phyloP scores from a whole-genome alignment of 2,888 invertebrate species.

The Drosophila seclusa region DNA sequence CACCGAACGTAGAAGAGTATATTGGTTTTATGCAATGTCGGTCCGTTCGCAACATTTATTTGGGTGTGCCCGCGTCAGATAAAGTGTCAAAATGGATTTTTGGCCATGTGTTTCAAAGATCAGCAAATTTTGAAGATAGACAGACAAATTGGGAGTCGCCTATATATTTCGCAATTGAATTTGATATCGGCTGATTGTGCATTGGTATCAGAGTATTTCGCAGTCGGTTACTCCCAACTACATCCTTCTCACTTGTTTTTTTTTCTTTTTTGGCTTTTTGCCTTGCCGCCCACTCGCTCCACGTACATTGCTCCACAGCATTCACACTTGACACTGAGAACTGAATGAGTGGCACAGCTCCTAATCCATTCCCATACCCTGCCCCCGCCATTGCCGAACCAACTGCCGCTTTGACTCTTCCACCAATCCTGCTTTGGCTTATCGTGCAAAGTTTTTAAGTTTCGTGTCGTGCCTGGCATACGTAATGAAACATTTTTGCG shows the following conservation, averaged over 20 bases:
- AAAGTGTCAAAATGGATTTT: background rate
- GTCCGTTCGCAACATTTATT: background rate
- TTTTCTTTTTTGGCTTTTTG: background rate
- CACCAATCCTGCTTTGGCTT: slow-evolving; percentile 51
- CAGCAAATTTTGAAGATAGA: background rate
- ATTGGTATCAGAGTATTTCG: background rate
- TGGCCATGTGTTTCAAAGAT: background rate
- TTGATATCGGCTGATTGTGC: background rate
- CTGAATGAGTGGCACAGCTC: slow-evolving; percentile 38
- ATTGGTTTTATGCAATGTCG: background rate
- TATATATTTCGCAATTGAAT: background rate
- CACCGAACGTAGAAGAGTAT: background rate
- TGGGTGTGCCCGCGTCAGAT: background rate
- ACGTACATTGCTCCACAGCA: background rate
- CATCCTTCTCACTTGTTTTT: background rate
- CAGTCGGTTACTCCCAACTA: background rate
- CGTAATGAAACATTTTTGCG: slow-evolving; percentile 68
- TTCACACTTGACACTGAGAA: slow-evolving; percentile 42
- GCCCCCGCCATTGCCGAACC: background rate
- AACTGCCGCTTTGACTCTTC: no score
- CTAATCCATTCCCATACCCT: slow-evolving; percentile 34
- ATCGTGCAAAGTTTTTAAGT: slow-evolving; percentile 82
- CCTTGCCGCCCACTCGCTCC: background rate
- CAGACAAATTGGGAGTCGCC: no score
- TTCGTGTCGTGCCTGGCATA: slow-evolving; percentile 79